Base-by-base conservation (phyloP, 2,113 vertebrate genomes). In the Dolichotis patagonum region DNA sequence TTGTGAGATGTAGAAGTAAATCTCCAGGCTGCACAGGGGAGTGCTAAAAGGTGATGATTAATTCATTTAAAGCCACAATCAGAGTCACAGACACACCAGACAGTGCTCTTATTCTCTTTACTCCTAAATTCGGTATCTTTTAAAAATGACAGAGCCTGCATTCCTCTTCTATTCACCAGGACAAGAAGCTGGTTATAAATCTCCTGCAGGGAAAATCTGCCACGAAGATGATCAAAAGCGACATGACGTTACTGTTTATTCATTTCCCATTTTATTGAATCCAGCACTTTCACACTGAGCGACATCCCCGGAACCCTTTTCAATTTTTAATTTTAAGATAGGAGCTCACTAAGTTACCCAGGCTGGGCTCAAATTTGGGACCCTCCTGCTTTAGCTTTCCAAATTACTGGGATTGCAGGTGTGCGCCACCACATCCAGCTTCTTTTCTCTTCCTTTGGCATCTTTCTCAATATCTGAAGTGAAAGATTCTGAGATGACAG, bases 51-150 rank as follows among this genome's bases (percentile, higher is more conserved):
- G 81, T 3, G 22, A 81, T 14, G 56, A 84, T 75, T 67, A n/a
- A 87, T 92, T 95, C 49, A 65, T 85, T 52, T 54, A 32, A 49
- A 90, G 56, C 75, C 85, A 80, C 63, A 75, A n/a, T 69, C 85
- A 5, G 22, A 63, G 91, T 82, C 35, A 83, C 38, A 93, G 58
- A 35, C 11, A 94, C 85, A 82, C 5, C 65, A 81, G 81, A 75
- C 32, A 41, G 62, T 46, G 22, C 62, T 88, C 30, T 85, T 46
- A 35, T 62, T 95, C 83, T 77, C 28, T 46, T 85, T 82, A 49
- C 38, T 90, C 49, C 28, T 85, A 69, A 95, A 96, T 13, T 58
- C 58, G 49, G 20, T 77, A 62, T 96, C 35, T 96, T 38, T 85
- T 16, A 85, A 65, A 90, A 91, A 41, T 22, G 82, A 49, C n/a